phyloP scores from a whole-genome alignment of 2,888 invertebrate species.

The Clistopyga incitator region DNA sequence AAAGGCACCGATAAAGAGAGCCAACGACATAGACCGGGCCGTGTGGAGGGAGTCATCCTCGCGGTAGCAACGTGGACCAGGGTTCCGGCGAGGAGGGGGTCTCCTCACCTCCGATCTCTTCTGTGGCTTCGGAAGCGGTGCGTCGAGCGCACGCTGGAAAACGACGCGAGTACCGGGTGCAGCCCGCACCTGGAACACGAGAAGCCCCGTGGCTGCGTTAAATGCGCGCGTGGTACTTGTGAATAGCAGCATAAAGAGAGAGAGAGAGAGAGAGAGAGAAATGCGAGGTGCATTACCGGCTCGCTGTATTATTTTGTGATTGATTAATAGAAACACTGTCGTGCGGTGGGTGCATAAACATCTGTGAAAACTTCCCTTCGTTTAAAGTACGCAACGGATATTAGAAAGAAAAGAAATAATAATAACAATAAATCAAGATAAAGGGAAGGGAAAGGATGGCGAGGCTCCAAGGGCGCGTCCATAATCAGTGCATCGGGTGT shows the following conservation, averaged over 20 bases:
- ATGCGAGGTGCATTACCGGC: slow-evolving; percentile 22
- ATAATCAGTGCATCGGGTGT: slow-evolving; percentile 61
- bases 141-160: slow-evolving; percentile 68
- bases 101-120: slow-evolving; percentile 84
- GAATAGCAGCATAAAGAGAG: slow-evolving; percentile 25
- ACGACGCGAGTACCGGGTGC: slow-evolving; percentile 69
- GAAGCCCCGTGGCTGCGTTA: slow-evolving; percentile 62
- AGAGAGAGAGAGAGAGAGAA: slow-evolving; percentile 12
- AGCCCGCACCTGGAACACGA: slow-evolving; percentile 67
- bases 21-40: slow-evolving; percentile 65
- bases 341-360: slow-evolving; percentile 35
- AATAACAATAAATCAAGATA: neutral
- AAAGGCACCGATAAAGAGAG: slow-evolving; percentile 70
- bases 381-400: neutral
- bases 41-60: slow-evolving; percentile 67
- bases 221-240: slow-evolving; percentile 53
- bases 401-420: neutral
- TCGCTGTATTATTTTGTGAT: slow-evolving; percentile 42
- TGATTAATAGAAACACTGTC: slow-evolving; percentile 17
- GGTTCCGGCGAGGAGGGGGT: slow-evolving; percentile 83
- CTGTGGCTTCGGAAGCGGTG: slow-evolving; percentile 67
- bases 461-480: slow-evolving; percentile 44
- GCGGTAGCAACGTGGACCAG: slow-evolving; percentile 66
- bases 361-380: slow-evolving; percentile 32
- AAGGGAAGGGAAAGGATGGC: slow-evolving; percentile 52